phyloP scores from a whole-genome alignment of 2,113 vertebrate species.

The Anoura caudifer region DNA sequence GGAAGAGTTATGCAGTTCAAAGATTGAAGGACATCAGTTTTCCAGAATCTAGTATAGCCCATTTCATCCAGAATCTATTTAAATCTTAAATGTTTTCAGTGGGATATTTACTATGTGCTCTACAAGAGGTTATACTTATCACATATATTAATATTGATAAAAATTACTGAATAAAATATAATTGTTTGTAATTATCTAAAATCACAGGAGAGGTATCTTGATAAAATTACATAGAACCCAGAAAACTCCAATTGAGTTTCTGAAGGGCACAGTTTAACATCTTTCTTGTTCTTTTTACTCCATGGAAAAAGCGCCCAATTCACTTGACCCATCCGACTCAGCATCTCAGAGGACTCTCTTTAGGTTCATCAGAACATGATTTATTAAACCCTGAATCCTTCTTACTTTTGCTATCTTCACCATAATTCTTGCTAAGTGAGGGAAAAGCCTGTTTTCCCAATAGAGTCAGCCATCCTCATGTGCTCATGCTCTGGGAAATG shows the following conservation, averaged over 20 bases:
- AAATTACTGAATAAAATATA: not conserved
- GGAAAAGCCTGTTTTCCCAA: not conserved
- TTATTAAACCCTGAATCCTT: accelerated
- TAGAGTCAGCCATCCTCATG: not conserved
- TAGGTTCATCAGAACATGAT: not conserved
- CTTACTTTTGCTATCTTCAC: not conserved
- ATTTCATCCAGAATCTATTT: not conserved
- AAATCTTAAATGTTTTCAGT: not conserved
- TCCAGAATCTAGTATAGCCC: not conserved
- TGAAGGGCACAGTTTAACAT: not conserved
- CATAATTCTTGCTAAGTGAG: not conserved
- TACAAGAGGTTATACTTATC: not conserved
- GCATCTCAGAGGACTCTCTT: not conserved
- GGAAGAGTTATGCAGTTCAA: not conserved
- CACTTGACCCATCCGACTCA: accelerated
- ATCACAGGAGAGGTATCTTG: not conserved
- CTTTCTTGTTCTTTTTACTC: not conserved
- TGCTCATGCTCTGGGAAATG: no score
- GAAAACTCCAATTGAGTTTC: not conserved
- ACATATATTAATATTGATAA: not conserved
- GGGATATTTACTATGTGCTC: not conserved
- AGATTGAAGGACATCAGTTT: not conserved
- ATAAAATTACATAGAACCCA: not conserved
- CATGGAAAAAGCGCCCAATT: accelerated
- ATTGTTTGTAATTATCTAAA: not conserved